These are phyloP conservation scores for Parazoanthus swiftii DNA, from an alignment of 92 coral and sea anemone species.

Conservation along the genomic window DNA sequence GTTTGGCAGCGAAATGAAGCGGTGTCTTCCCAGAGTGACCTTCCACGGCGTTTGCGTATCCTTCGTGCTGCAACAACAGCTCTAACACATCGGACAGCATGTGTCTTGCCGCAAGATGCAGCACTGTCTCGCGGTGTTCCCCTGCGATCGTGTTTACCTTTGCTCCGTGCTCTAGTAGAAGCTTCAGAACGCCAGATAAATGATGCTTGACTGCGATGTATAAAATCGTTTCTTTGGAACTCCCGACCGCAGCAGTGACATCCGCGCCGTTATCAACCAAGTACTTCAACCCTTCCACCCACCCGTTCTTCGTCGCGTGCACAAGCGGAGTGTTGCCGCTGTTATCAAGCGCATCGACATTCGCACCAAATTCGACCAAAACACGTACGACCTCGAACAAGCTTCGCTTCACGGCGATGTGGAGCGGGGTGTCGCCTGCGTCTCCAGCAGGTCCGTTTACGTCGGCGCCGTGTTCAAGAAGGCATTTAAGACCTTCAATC, in stretches of 20 bases:
- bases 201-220: slow-evolving; percentile 42
- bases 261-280: slow-evolving; percentile 34
- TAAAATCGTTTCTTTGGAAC: slow-evolving; percentile 37
- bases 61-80: slow-evolving; percentile 22
- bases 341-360: slow-evolving; percentile 29
- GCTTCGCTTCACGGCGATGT: slow-evolving; percentile 38
- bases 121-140: slow-evolving; percentile 34
- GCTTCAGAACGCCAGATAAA: slow-evolving; percentile 30
- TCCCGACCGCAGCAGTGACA: slow-evolving; percentile 31
- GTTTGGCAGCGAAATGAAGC: slow-evolving; percentile 36
- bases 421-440: slow-evolving; percentile 30
- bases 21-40: slow-evolving; percentile 41
- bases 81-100: slow-evolving; percentile 41
- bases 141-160: slow-evolving; percentile 36
- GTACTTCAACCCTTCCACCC: slow-evolving; percentile 38
- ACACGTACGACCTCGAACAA: slow-evolving; percentile 36
- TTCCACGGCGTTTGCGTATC: slow-evolving; percentile 31
- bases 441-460: slow-evolving; percentile 35
- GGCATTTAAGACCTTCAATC: slow-evolving; percentile 36
- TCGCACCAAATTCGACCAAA: slow-evolving; percentile 18
- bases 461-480: slow-evolving; percentile 36
- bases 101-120: slow-evolving; percentile 36
- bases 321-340: slow-evolving; percentile 38
- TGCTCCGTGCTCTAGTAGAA: slow-evolving; percentile 30
- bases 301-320: slow-evolving; percentile 36